These are phyloP conservation scores for Sphinx pinastri DNA, from an alignment of 2,888 invertebrate species.

Conservation along the genomic window DNA sequence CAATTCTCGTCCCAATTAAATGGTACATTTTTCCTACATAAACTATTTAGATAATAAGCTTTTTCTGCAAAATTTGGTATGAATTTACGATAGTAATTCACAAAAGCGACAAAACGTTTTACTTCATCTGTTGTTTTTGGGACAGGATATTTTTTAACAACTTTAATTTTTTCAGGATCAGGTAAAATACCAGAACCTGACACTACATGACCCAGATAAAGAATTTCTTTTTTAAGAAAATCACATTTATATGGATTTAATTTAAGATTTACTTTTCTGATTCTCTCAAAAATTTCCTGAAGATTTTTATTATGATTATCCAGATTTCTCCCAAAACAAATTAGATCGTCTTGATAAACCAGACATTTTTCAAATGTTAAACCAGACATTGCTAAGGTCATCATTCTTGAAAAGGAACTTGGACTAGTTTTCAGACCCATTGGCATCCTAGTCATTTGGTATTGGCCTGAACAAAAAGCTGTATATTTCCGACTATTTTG, in stretches of 20 bases:
- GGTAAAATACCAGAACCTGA: not conserved
- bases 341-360: not conserved
- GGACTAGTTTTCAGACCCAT: not conserved
- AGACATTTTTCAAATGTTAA: not conserved
- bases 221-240: not conserved
- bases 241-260: too few relatives aligned
- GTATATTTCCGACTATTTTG: not conserved
- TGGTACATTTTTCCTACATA: slow-evolving; percentile 31
- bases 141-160: not conserved
- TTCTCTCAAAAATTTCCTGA: not conserved
- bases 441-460: not conserved
- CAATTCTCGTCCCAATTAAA: slow-evolving; percentile 28
- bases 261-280: slow-evolving; percentile 1
- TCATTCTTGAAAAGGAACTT: not conserved
- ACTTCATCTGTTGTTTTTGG: slow-evolving; percentile 24
- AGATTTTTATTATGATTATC: slow-evolving; percentile 4
- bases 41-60: slow-evolving; percentile 30
- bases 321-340: not conserved
- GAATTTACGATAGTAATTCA: slow-evolving; percentile 31
- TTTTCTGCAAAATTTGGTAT: slow-evolving; percentile 33
- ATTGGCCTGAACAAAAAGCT: not conserved
- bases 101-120: slow-evolving; percentile 25
- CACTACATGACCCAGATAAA: not conserved
- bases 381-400: not conserved
- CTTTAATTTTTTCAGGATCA: too few relatives aligned